Conservation (phyloP, 2,888 invertebrate genomes). For the Ectropis crepuscularia region DNA sequence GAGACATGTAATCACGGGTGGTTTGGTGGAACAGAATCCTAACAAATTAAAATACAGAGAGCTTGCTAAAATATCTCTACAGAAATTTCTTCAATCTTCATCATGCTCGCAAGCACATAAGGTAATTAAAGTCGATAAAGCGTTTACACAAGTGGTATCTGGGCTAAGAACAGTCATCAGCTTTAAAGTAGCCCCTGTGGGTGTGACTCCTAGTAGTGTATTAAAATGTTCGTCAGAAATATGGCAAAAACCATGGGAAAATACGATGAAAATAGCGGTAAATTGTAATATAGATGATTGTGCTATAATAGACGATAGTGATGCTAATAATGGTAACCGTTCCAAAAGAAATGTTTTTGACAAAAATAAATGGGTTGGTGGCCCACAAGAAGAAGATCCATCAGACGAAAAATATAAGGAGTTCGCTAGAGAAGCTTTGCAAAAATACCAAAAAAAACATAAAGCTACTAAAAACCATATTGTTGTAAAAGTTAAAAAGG, state of each 20-base stretch:
- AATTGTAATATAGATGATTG: conserved; percentile 34
- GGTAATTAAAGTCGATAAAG: conserved; percentile 39
- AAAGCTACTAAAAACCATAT: conserved; percentile 43
- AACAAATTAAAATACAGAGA: conserved; percentile 38
- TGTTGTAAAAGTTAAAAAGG: conserved; percentile 55
- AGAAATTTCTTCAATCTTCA: conserved; percentile 35
- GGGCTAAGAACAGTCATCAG: conserved; percentile 45
- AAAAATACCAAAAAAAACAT: conserved; percentile 45
- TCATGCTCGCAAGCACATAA: conserved; percentile 26
- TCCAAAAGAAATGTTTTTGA: conserved; percentile 7
- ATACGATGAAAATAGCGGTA: conserved; percentile 40
- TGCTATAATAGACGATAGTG: conserved; percentile 31
- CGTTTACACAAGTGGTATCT: conserved; percentile 47
- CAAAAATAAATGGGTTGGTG: conserved; percentile 3
- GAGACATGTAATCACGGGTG: conserved; percentile 37
- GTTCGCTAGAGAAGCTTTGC: conserved; percentile 56
- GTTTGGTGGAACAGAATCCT: conserved; percentile 37
- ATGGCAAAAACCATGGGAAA: conserved; percentile 44
- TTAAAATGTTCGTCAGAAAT: conserved; percentile 45
- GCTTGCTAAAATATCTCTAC: conserved; percentile 46
- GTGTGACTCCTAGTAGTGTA: conserved; percentile 20
- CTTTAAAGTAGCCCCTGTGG: conserved; percentile 38
- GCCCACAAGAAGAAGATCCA: conserved; percentile 42
- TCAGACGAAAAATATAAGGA: conserved; percentile 46
- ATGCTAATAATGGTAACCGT: conserved; percentile 10